Percentiles rank a stretch among this genome's conserved stretches.
phyloP scores from a whole-genome alignment of 1,140 invertebrate species.

The Varroa destructor region DNA sequence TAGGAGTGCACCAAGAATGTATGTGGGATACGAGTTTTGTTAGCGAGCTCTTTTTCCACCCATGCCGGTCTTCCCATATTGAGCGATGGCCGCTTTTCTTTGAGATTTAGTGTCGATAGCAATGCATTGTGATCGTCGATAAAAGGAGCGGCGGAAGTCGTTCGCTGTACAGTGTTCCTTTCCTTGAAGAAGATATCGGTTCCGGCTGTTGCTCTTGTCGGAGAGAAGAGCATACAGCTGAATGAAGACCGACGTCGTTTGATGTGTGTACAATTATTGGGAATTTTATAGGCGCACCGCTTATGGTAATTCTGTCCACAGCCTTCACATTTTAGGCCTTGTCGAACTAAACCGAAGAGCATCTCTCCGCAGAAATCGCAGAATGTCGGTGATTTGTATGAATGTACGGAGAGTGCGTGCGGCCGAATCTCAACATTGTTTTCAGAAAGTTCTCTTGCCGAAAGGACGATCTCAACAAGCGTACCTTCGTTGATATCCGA shows the following conservation, averaged over 20 bases:
- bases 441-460: slow-evolving; percentile 60
- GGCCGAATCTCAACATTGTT: slow-evolving; percentile 50
- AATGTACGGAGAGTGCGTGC: slow-evolving; percentile 65
- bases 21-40: slow-evolving; percentile 70
- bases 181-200: slow-evolving; percentile 16
- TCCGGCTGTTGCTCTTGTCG: slow-evolving; percentile 37
- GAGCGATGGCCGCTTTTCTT: slow-evolving; percentile 51
- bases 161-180: slow-evolving; percentile 32
- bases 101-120: slow-evolving; percentile 20
- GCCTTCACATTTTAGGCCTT: slow-evolving; percentile 98
- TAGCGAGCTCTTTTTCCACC: slow-evolving; percentile 57
- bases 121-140: slow-evolving; percentile 33
- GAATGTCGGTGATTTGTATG: slow-evolving; percentile 96
- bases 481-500: slow-evolving; percentile 80
- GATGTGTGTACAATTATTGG: slow-evolving; percentile 73
- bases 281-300: slow-evolving; percentile 92
- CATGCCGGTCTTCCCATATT: slow-evolving; percentile 55
- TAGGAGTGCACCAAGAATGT: slow-evolving; percentile 63
- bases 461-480: slow-evolving; percentile 83
- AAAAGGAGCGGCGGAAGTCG: slow-evolving; percentile 34
- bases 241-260: slow-evolving; percentile 41
- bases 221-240: slow-evolving; percentile 37
- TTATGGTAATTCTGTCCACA: slow-evolving; percentile 97
- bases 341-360: slow-evolving; percentile 91
- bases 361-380: slow-evolving; percentile 99